A percentile compares a stretch with the other conserved stretches of the same genome.
phyloP scores from a whole-genome alignment of 2,113 vertebrate genomes.

The Nycticebus coucang region DNA sequence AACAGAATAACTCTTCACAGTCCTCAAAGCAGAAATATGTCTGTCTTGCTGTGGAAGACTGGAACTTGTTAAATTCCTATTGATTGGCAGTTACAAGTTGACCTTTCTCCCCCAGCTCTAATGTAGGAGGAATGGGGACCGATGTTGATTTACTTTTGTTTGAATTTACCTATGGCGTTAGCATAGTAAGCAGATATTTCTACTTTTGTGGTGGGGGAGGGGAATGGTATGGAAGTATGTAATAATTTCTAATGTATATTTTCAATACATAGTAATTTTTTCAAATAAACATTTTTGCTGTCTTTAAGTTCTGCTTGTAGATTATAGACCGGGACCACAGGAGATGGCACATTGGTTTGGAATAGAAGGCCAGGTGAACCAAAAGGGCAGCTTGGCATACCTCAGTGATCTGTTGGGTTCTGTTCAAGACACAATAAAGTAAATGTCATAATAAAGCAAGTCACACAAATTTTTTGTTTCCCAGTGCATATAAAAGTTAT shows the following conservation, averaged over 20 bases:
- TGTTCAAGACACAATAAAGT: not conserved
- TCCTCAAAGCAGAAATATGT: constrained; percentile 86
- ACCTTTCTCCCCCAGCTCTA: not conserved
- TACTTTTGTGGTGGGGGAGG: constrained; percentile 75
- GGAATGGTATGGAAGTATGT: constrained; percentile 64
- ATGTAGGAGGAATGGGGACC: constrained; percentile 56
- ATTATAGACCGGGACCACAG: not conserved
- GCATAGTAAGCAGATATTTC: constrained; percentile 71
- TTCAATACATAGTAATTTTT: constrained; percentile 87
- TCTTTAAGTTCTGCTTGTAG: constrained; percentile 72
- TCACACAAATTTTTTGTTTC: not conserved
- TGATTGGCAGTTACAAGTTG: constrained; percentile 80
- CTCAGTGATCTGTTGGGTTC: not conserved
- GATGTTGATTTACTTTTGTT: constrained; percentile 57
- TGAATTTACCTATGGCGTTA: constrained; percentile 78
- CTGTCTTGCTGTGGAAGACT: constrained; percentile 89
- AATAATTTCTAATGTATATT: constrained; percentile 86
- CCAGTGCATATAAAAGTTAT: not conserved
- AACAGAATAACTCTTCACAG: constrained; percentile 64
- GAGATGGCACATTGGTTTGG: not conserved
- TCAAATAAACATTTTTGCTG: constrained; percentile 86
- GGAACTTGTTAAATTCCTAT: constrained; percentile 93
- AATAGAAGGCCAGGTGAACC: not conserved
- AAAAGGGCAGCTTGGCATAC: not conserved
- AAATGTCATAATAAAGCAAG: not conserved